Percentiles rank a stretch among this genome's conserved stretches.
Evolutionary conservation across 2,797 vertebrate species (phyloP).

Genomic region (Malurus leucopterus): DNA sequence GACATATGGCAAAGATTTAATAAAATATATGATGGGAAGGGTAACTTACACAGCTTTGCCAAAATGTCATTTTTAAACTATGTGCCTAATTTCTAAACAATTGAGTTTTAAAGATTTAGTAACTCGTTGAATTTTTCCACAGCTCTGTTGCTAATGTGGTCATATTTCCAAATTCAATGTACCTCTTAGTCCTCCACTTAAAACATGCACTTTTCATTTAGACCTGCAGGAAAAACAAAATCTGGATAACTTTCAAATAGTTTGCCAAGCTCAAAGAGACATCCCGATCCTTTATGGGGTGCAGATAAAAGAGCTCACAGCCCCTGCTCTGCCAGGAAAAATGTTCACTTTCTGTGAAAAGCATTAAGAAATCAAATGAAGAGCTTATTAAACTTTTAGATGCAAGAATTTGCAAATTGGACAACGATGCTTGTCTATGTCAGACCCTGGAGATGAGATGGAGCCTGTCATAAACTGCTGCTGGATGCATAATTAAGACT

Average conservation of each 20-base stretch:
- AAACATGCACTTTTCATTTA: conserved; percentile 56
- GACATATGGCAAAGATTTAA: background rate
- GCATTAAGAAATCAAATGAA: conserved; percentile 60
- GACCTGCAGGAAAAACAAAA: conserved; percentile 53
- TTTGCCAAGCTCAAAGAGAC: conserved; percentile 50
- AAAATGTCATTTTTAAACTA: conserved; percentile 11
- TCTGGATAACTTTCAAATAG: conserved; percentile 50
- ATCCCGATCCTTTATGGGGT: conserved; percentile 47
- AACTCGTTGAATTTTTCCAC: conserved; percentile 52
- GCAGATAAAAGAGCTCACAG: conserved; percentile 55
- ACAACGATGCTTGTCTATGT: background rate
- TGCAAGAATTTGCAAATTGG: conserved; percentile 31
- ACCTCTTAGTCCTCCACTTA: conserved; percentile 32
- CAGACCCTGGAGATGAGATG: conserved; percentile 29
- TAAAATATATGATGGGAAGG: background rate
- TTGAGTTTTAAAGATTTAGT: conserved; percentile 39
- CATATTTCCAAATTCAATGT: conserved; percentile 41
- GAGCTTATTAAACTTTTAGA: conserved; percentile 56
- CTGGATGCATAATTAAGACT: conserved; percentile 21
- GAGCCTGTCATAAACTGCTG: conserved; percentile 38
- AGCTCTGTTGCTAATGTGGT: conserved; percentile 17
- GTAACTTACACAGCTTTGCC: background rate
- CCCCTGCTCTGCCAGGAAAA: conserved; percentile 51
- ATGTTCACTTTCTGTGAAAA: conserved; percentile 51
- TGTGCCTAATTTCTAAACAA: conserved; percentile 45